Percentiles rank a stretch among this genome's conserved stretches.
Evolutionary conservation across 2,113 vertebrate species (phyloP).

Genomic region (Protomyctophum bolini): DNA sequence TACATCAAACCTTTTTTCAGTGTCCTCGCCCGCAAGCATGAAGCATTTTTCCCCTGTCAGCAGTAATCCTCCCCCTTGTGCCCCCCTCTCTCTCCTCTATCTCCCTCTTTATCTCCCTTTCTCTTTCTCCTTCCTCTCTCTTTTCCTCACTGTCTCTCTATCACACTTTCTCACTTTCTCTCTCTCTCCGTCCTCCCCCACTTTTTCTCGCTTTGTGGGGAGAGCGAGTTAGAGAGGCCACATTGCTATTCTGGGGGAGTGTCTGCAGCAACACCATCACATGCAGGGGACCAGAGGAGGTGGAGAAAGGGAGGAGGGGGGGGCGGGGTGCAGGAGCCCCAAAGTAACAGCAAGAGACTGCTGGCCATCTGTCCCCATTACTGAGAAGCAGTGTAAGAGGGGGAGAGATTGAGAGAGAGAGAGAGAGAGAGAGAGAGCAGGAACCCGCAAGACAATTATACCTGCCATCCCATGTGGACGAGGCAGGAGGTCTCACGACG

Average conservation of each 20-base stretch:
- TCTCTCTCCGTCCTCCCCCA: conserved; percentile 1
- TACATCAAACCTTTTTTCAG: conserved; percentile 42
- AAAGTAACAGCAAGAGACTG: conserved; percentile 69
- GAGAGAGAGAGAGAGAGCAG: conserved; percentile 15
- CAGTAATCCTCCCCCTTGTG: conserved; percentile 62
- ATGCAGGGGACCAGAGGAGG: conserved; percentile 58
- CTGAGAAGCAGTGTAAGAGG: conserved; percentile 50
- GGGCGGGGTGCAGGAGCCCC: conserved; percentile 33
- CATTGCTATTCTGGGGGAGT: conserved; percentile 71
- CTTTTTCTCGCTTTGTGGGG: conserved; percentile 28
- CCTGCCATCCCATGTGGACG: neutral
- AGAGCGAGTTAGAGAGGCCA: conserved; percentile 51
- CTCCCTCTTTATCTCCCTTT: conserved; percentile 24
- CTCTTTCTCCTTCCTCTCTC: conserved; percentile 45
- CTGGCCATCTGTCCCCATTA: conserved; percentile 72
- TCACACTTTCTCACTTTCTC: neutral
- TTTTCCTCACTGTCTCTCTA: conserved; percentile 7
- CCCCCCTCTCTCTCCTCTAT: conserved; percentile 31
- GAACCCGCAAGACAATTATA: conserved; percentile 8
- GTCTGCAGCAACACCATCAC: conserved; percentile 67
- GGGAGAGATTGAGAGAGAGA: conserved; percentile 10
- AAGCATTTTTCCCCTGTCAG: conserved; percentile 72
- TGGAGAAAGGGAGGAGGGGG: conserved; percentile 8
- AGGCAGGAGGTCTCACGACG: neutral
- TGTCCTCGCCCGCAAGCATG: conserved; percentile 63